phyloP scores from a whole-genome alignment of 2,888 invertebrate genomes.

The Hoplodrina ambigua region DNA sequence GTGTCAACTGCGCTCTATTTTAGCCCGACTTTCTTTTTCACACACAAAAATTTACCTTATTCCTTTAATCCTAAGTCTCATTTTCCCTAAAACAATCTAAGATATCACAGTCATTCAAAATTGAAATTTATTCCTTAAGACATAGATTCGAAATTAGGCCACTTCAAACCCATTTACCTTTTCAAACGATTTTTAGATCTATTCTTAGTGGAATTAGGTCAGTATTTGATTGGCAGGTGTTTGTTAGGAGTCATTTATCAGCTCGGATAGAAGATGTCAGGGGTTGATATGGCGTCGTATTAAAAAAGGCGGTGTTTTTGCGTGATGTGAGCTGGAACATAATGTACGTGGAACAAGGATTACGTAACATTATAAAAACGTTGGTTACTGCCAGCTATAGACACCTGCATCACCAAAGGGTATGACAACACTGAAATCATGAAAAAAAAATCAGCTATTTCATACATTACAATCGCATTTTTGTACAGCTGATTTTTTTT shows the following conservation, averaged over 20 bases:
- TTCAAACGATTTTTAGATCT: conserved; percentile 44
- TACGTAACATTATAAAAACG: conserved; percentile 12
- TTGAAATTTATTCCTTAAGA: conserved; percentile 63
- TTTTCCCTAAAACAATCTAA: conserved; percentile 19
- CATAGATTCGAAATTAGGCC: conserved; percentile 63
- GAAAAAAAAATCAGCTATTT: no score
- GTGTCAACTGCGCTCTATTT: conserved; percentile 75
- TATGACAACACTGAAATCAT: no score
- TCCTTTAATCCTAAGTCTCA: conserved; percentile 13
- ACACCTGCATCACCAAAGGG: no score
- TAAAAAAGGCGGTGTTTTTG: conserved; percentile 74
- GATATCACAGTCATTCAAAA: conserved; percentile 62
- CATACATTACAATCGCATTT: no score
- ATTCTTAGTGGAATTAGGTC: conserved; percentile 41
- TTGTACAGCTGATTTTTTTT: no score
- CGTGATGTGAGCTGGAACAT: conserved; percentile 33
- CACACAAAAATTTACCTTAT: conserved; percentile 58
- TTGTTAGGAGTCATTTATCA: conserved; percentile 78
- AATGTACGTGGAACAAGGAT: conserved; percentile 35
- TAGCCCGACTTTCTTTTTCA: conserved; percentile 58
- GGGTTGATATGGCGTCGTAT: conserved; percentile 70
- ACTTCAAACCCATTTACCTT: conserved; percentile 4
- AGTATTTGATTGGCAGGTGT: conserved; percentile 43
- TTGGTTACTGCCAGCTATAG: no score
- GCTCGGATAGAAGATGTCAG: conserved; percentile 78